phyloP scores from a whole-genome alignment of 2,113 vertebrate species.

The Pampusana beccarii region DNA sequence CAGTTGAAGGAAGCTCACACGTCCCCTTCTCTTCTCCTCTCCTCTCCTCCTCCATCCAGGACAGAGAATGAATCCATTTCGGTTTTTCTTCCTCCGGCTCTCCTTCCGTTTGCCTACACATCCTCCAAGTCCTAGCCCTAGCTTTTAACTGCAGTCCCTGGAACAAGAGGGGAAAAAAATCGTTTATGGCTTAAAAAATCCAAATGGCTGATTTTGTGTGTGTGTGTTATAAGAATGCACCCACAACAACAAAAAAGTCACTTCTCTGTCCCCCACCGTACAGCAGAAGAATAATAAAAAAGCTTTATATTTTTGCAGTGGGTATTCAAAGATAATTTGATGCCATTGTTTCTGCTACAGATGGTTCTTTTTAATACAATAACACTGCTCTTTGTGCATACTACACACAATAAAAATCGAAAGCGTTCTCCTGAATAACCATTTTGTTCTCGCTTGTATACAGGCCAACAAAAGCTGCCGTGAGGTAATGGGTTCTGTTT shows the following conservation, averaged over 20 bases:
- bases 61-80: conserved; percentile 78
- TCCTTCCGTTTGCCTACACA: conserved; percentile 74
- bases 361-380: conserved; percentile 99
- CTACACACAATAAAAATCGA: conserved; percentile 99
- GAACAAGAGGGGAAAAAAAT: conserved; percentile 90
- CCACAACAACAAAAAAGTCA: conserved; percentile 99
- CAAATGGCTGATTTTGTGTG: conserved; percentile 91
- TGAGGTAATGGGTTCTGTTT: conserved; percentile 99
- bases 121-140: conserved; percentile 81
- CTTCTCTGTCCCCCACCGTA: conserved; percentile 92
- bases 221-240: conserved; percentile 92
- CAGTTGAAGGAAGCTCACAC: conserved; percentile 61
- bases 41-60: conserved; percentile 71
- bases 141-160: conserved; percentile 88
- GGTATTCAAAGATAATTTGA: conserved; percentile 99
- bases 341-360: conserved; percentile 99
- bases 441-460: conserved; percentile 99
- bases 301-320: conserved; percentile 99
- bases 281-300: conserved; percentile 92
- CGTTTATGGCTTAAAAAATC: conserved; percentile 96
- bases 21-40: conserved; percentile 59
- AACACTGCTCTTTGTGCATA: conserved; percentile 99
- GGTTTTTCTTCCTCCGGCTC: conserved; percentile 74
- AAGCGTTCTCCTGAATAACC: conserved; percentile 99
- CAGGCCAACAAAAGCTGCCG: conserved; percentile 98